These are phyloP conservation scores for Acanthurus tractus DNA, from an alignment of 2,797 vertebrate species.

Conservation along the genomic window DNA sequence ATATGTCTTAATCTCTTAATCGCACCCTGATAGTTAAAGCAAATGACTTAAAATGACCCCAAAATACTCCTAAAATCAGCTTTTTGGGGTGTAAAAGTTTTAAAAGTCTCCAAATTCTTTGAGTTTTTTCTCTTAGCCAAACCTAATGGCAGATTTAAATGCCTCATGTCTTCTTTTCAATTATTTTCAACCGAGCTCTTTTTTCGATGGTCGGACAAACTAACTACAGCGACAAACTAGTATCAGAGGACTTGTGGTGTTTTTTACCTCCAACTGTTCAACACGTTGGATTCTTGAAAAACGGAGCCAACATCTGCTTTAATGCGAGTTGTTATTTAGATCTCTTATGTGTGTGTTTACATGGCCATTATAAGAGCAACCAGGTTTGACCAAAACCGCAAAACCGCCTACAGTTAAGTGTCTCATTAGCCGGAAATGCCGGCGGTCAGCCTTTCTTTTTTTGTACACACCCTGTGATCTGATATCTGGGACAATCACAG, in stretches of 20 bases:
- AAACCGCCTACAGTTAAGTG: conserved; percentile 63
- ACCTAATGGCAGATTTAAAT: not conserved
- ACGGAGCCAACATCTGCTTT: not conserved
- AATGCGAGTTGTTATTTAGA: conserved; percentile 31
- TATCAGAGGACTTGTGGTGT: not conserved
- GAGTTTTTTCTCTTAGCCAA: not conserved
- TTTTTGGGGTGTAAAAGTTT: not conserved
- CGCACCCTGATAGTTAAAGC: too few relatives aligned
- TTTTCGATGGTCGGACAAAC: not conserved
- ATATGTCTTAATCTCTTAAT: not conserved
- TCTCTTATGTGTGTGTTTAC: conserved; percentile 27
- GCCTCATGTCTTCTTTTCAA: not conserved
- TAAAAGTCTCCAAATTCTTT: not conserved
- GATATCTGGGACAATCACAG: conserved; percentile 57
- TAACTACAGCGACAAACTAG: not conserved
- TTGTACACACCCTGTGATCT: conserved; percentile 60
- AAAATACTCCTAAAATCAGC: not conserved
- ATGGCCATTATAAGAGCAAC: conserved; percentile 30
- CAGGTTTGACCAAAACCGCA: conserved; percentile 46
- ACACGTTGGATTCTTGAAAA: conserved; percentile 12
- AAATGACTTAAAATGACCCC: too few relatives aligned
- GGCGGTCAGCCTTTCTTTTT: conserved; percentile 70
- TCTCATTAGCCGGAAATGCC: conserved; percentile 78
- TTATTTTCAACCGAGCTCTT: not conserved
- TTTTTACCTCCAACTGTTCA: not conserved